Conservation (phyloP, 2,113 vertebrate species). For the Trichechus manatus region DNA sequence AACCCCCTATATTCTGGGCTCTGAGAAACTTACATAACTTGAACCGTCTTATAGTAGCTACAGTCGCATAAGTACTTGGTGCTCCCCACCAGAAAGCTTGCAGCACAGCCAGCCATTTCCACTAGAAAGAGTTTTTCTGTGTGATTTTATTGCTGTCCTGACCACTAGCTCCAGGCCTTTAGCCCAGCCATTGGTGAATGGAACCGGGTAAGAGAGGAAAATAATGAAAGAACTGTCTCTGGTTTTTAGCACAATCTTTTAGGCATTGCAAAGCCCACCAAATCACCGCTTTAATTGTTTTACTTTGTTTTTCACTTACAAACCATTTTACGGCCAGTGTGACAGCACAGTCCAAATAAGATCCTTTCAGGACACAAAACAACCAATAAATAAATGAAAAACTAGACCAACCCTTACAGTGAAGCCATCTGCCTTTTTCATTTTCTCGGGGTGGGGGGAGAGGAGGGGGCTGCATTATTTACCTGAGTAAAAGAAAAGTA, state of each 20-base stretch:
- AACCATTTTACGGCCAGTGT: slow-evolving; percentile 18
- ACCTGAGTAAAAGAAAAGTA: neutral
- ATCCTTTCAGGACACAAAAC: slow-evolving; percentile 47
- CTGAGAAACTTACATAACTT: neutral
- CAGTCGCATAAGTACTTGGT: neutral
- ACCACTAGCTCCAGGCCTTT: neutral
- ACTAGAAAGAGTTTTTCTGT: neutral
- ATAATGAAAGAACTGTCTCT: neutral
- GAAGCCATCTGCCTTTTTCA: neutral
- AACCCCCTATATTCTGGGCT: neutral
- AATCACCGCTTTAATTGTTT: neutral
- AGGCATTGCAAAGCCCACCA: neutral
- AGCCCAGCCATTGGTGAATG: neutral
- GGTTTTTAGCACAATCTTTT: neutral
- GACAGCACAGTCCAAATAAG: neutral
- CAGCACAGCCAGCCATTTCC: neutral
- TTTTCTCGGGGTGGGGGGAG: neutral
- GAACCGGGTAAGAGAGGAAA: neutral
- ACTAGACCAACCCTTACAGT: neutral
- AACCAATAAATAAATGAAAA: neutral
- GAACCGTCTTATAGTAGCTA: neutral
- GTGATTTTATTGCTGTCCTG: neutral
- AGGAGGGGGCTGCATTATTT: neutral
- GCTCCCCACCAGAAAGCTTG: neutral
- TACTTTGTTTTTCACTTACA: neutral